Percentiles rank a stretch among this genome's conserved stretches.
Conservation (phyloP, 2,113 vertebrate genomes). For the Acrocephalus kingi region DNA sequence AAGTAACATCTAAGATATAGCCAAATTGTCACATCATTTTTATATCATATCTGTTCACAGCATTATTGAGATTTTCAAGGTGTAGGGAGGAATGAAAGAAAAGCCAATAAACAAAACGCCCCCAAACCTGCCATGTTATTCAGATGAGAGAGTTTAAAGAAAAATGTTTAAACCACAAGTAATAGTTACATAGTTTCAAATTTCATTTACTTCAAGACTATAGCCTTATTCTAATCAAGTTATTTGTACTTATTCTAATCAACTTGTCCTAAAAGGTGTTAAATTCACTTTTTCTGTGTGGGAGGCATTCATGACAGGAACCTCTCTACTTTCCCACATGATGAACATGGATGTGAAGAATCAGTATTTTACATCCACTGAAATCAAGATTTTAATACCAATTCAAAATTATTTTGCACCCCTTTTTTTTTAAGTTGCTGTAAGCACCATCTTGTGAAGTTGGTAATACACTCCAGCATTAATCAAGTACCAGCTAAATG, state of each 20-base stretch:
- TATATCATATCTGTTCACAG: fast-evolving
- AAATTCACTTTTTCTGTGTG: background rate
- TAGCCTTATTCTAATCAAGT: background rate
- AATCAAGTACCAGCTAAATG: background rate
- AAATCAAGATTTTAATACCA: background rate
- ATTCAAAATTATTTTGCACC: background rate
- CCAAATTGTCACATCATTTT: fast-evolving
- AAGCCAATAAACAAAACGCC: background rate
- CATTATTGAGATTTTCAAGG: background rate
- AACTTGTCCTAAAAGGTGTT: background rate
- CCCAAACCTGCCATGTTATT: background rate
- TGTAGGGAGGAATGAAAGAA: background rate
- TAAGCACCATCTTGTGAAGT: background rate
- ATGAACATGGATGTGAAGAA: background rate
- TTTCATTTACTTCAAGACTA: background rate
- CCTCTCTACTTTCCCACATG: background rate
- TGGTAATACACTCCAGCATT: background rate
- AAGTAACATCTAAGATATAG: background rate
- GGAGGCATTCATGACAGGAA: background rate
- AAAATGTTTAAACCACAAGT: background rate
- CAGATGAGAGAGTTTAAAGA: background rate
- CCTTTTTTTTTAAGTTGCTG: background rate
- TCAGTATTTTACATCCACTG: background rate
- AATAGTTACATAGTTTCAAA: background rate
- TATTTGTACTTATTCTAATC: background rate